Evolutionary conservation across 1,140 invertebrate species (phyloP).

Genomic region (Drosophila orosa): DNA sequence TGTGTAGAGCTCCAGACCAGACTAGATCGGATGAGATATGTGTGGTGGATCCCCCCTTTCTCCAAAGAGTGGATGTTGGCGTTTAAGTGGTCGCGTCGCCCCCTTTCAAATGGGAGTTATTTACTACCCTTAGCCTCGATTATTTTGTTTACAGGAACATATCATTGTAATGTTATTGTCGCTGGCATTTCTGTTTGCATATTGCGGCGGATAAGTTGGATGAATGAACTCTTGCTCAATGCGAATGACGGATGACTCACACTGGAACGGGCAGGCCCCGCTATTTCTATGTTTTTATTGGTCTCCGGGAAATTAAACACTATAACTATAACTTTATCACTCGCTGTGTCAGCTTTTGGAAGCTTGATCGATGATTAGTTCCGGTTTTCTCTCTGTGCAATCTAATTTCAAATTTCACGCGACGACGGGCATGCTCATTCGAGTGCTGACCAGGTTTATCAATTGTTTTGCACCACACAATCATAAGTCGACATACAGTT

Average conservation of each 20-base stretch:
- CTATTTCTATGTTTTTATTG: background rate
- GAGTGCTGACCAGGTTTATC: slow-evolving; percentile 9
- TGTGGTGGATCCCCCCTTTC: background rate
- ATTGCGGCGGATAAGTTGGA: slow-evolving; percentile 13
- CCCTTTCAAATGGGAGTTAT: slow-evolving; percentile 44
- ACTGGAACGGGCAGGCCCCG: background rate
- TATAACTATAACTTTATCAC: background rate
- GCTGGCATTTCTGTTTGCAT: slow-evolving; percentile 5
- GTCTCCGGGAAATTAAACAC: background rate
- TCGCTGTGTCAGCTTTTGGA: background rate
- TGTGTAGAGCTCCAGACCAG: slow-evolving; percentile 4
- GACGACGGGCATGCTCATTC: background rate
- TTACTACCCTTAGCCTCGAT: slow-evolving; percentile 33
- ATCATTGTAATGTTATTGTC: slow-evolving; percentile 17
- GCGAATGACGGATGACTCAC: slow-evolving; percentile 24
- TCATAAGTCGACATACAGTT: slow-evolving; percentile 2
- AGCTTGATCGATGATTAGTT: slow-evolving; percentile 16
- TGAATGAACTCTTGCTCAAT: slow-evolving; percentile 32
- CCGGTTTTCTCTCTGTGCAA: background rate
- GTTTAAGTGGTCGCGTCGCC: slow-evolving; percentile 39
- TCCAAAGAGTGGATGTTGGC: slow-evolving; percentile 9
- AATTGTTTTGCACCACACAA: slow-evolving; percentile 26
- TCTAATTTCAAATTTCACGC: slow-evolving; percentile 5
- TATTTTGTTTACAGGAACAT: slow-evolving; percentile 68
- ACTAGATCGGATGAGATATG: slow-evolving; percentile 1